phyloP scores from a whole-genome alignment of 2,888 invertebrate species.

The Ophion slaviceki region DNA sequence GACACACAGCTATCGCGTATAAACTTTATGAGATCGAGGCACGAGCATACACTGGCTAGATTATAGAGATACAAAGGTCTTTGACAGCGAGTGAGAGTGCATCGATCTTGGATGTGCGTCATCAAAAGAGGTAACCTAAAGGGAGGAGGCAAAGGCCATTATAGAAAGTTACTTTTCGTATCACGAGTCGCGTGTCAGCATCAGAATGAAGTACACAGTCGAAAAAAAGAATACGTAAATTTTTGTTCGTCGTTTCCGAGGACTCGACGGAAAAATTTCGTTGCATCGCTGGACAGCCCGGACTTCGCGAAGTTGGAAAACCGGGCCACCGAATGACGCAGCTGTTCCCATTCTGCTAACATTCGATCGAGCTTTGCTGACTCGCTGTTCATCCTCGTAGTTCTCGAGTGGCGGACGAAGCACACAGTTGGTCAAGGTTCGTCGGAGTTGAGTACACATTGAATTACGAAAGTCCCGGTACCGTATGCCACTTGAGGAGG shows the following conservation, averaged over 20 bases:
- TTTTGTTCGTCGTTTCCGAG: neutral
- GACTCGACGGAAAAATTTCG: neutral
- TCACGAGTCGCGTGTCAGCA: conserved; percentile 13
- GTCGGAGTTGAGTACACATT: conserved; percentile 61
- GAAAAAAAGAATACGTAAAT: neutral
- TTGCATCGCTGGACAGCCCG: conserved; percentile 26
- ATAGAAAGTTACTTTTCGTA: conserved; percentile 35
- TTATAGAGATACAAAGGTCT: conserved; percentile 49
- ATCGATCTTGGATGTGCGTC: conserved; percentile 29
- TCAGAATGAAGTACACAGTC: neutral
- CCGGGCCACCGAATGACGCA: conserved; percentile 40
- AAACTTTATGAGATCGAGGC: conserved; percentile 61
- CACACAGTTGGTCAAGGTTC: conserved; percentile 64
- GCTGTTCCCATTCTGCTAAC: conserved; percentile 34
- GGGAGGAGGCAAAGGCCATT: conserved; percentile 22
- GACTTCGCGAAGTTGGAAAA: conserved; percentile 43
- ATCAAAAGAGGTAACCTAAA: conserved; percentile 22
- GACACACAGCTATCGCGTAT: conserved; percentile 47
- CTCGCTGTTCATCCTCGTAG: conserved; percentile 41
- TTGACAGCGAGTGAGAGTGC: conserved; percentile 22
- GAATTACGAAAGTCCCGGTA: conserved; percentile 58
- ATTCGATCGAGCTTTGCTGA: conserved; percentile 28
- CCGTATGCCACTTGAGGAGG: conserved; percentile 23
- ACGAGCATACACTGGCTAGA: conserved; percentile 59
- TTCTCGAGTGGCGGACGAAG: conserved; percentile 54